Conservation (phyloP, 2,888 invertebrate genomes). For the Silvanus unidentatus region DNA sequence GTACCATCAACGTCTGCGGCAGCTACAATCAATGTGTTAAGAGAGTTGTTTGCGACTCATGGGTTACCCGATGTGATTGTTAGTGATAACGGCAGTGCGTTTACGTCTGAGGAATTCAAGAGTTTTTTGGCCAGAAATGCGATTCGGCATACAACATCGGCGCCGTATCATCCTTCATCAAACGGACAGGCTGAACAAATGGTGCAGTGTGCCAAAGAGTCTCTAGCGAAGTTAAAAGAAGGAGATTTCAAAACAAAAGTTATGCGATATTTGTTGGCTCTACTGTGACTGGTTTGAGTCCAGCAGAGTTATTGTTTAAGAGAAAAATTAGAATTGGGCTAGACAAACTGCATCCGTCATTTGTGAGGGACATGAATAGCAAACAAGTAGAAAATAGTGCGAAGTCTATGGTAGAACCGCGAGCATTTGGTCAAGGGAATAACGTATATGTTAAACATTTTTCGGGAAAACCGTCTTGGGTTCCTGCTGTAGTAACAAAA, state of each 20-base stretch:
- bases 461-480: too few species aligned
- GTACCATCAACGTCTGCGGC: constrained; percentile 14
- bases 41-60: constrained; percentile 17
- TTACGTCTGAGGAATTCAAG: constrained; percentile 18
- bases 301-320: constrained; percentile 16
- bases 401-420: too few species aligned
- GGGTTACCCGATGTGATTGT: constrained; percentile 12
- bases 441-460: too few species aligned
- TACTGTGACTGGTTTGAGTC: constrained; percentile 15
- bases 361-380: too few species aligned
- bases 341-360: not conserved
- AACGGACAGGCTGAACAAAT: constrained; percentile 12
- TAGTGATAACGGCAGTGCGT: constrained; percentile 18
- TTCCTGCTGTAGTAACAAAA: too few species aligned
- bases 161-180: constrained; percentile 7
- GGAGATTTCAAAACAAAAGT: not conserved
- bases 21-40: constrained; percentile 13
- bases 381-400: too few species aligned
- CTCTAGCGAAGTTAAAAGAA: not conserved
- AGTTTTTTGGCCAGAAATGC: constrained; percentile 9
- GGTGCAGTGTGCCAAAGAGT: not conserved
- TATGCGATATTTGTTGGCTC: not conserved
- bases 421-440: too few species aligned
- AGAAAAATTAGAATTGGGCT: constrained; percentile 1
- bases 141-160: constrained; percentile 9